Conservation (phyloP, 2,797 vertebrate genomes). For the Pteropus rufus region DNA sequence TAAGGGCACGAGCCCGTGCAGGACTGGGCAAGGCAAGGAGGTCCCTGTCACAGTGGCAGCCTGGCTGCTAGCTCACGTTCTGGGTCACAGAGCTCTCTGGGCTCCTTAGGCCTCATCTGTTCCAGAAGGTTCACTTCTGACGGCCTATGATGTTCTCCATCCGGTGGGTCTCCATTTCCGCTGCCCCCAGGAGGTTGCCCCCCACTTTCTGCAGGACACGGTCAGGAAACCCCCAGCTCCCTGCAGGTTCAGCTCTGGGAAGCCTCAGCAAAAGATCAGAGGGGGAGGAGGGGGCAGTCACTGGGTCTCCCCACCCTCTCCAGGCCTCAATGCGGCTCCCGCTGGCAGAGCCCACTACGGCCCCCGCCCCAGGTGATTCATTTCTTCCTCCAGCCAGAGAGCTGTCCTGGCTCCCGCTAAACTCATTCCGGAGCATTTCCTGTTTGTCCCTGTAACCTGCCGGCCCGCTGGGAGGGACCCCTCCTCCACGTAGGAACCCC, state of each 20-base stretch:
- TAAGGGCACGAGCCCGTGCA: rapidly evolving
- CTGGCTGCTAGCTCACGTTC: rapidly evolving
- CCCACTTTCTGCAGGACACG: too few species aligned
- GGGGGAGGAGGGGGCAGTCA: too few species aligned
- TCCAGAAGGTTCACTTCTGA: not conserved
- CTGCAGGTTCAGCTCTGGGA: not conserved
- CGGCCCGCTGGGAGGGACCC: not conserved
- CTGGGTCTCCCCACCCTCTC: too few species aligned
- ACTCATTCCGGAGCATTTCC: not conserved
- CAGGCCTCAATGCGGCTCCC: too few species aligned
- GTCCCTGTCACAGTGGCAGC: rapidly evolving
- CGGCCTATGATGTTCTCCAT: rapidly evolving
- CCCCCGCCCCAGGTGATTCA: too few species aligned
- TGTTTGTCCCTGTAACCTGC: too few species aligned
- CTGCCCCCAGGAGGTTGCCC: too few species aligned
- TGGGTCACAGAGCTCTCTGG: not conserved
- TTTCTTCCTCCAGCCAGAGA: not conserved
- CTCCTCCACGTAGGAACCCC: not conserved
- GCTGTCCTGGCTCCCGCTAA: not conserved
- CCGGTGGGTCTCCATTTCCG: rapidly evolving
- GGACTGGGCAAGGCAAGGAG: rapidly evolving
- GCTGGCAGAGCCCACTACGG: too few species aligned
- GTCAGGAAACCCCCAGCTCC: not conserved
- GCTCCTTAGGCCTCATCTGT: rapidly evolving
- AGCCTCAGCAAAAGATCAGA: rapidly evolving